These are phyloP conservation scores for Achroia grisella DNA, from an alignment of 1,140 invertebrate species.

Conservation along the genomic window DNA sequence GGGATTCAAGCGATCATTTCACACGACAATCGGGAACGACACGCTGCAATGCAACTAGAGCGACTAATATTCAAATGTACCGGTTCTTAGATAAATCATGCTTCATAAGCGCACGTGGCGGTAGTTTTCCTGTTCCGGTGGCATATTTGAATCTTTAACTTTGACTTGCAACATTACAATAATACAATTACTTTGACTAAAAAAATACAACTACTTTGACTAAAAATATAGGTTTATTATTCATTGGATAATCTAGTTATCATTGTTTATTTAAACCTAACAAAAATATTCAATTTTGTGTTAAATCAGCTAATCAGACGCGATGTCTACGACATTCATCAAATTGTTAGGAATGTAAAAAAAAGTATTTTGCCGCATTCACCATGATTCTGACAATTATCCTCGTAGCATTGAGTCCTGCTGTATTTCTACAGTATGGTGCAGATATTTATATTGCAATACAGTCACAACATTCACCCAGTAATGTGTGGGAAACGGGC, in stretches of 20 bases:
- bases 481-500: conserved; percentile 52
- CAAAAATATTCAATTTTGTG: conserved; percentile 60
- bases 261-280: conserved; percentile 12
- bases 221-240: too few species aligned
- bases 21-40: conserved; percentile 56
- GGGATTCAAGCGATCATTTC: conserved; percentile 41
- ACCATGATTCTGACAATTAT: conserved; percentile 49
- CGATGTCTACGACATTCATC: conserved; percentile 29
- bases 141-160: conserved; percentile 25
- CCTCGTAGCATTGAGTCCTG: conserved; percentile 19
- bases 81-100: conserved; percentile 25
- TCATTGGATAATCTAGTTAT: too few species aligned
- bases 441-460: conserved; percentile 23
- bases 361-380: conserved; percentile 44
- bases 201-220: too few species aligned
- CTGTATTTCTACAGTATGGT: conserved; percentile 22
- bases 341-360: conserved; percentile 34
- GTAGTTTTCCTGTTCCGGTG: conserved; percentile 23
- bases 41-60: conserved; percentile 50
- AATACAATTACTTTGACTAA: too few species aligned
- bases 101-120: conserved; percentile 17
- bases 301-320: conserved; percentile 58
- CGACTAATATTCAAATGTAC: conserved; percentile 54
- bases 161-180: too few species aligned
- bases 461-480: conserved; percentile 33